Conservation (phyloP, 1,140 invertebrate species). For the Cotesia typhae region DNA sequence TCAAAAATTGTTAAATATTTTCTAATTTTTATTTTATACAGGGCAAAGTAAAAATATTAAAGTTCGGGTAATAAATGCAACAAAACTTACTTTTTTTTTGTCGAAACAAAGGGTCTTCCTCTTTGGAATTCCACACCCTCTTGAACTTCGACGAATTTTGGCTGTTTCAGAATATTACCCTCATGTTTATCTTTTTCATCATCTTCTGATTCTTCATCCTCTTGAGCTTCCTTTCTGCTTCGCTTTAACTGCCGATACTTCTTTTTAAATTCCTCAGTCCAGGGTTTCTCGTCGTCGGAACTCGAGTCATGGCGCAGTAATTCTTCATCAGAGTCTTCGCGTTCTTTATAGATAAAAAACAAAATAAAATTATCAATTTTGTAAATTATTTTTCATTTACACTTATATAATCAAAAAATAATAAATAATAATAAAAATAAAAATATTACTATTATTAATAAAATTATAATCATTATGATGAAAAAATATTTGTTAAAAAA, state of each 20-base stretch:
- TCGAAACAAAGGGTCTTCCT: constrained; percentile 63
- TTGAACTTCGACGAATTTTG: constrained; percentile 74
- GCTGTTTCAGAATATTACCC: constrained; percentile 52
- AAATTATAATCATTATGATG: too few species aligned
- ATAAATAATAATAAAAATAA: too few species aligned
- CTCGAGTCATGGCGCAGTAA: constrained; percentile 51
- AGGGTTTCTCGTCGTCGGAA: constrained; percentile 80
- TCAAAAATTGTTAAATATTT: too few species aligned
- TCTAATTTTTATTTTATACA: too few species aligned
- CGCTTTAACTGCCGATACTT: constrained; percentile 70
- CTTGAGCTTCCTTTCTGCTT: constrained; percentile 58
- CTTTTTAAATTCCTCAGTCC: constrained; percentile 82
- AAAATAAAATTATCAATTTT: constrained; percentile 1
- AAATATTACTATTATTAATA: too few species aligned
- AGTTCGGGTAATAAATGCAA: too few species aligned
- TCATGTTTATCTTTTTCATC: constrained; percentile 58
- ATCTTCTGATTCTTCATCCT: constrained; percentile 60
- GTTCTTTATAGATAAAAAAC: constrained; percentile 38
- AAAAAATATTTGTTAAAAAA: too few species aligned
- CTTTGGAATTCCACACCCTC: constrained; percentile 71
- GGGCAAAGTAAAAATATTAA: too few species aligned
- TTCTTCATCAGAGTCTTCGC: constrained; percentile 50
- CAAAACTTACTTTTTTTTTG: constrained; percentile 64
- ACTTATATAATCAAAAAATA: too few species aligned
- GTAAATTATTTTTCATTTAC: background rate